These are phyloP conservation scores for Serrognathus titanus DNA, from an alignment of 2,888 invertebrate genomes.

Conservation along the genomic window DNA sequence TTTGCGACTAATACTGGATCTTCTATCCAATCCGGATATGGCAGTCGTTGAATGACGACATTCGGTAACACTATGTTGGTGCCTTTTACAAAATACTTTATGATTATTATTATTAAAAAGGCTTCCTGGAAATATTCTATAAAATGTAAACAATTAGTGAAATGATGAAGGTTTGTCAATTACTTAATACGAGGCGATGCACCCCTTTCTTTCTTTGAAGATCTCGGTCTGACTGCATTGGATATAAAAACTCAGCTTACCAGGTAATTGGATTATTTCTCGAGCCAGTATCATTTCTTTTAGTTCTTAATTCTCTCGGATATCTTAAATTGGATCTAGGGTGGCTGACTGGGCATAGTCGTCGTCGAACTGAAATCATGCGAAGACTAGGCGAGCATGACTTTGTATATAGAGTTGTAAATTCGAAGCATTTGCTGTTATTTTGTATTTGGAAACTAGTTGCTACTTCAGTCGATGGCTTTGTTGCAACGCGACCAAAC, in stretches of 20 bases:
- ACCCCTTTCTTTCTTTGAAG: constrained; percentile 17
- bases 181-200: constrained; percentile 21
- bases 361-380: constrained; percentile 62
- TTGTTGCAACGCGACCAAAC: constrained; percentile 13
- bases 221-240: constrained; percentile 31
- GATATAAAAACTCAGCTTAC: constrained; percentile 63
- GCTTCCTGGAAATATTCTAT: constrained; percentile 62
- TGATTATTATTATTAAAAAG: constrained; percentile 55
- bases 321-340: constrained; percentile 52
- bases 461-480: neutral
- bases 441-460: neutral
- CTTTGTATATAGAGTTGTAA: constrained; percentile 25
- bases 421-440: constrained; percentile 18
- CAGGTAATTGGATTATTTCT: constrained; percentile 47
- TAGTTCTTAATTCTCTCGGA: constrained; percentile 59
- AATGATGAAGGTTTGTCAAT: neutral
- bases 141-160: constrained; percentile 13
- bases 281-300: neutral
- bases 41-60: constrained; percentile 61
- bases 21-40: constrained; percentile 67
- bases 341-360: constrained; percentile 44
- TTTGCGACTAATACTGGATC: constrained; percentile 64
- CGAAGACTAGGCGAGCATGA: constrained; percentile 37
- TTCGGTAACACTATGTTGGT: constrained; percentile 31
- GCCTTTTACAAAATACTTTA: constrained; percentile 8